These are phyloP conservation scores for Neotoma lepida DNA, from an alignment of 2,113 vertebrate genomes.

Conservation along the genomic window DNA sequence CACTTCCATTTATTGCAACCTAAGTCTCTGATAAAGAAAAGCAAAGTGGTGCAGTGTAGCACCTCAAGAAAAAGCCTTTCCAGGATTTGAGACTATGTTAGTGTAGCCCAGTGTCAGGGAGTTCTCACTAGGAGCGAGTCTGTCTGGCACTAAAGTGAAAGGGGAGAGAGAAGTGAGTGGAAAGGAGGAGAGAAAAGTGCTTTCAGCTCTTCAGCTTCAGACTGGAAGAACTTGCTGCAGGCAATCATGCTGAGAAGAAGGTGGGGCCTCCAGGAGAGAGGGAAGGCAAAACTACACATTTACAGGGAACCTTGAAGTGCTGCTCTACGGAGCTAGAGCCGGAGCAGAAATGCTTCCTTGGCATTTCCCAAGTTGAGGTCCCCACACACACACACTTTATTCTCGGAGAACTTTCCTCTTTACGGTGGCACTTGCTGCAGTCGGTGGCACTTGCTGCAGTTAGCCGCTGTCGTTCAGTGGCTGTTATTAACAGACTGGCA, in stretches of 20 bases:
- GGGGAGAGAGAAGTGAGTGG: background rate
- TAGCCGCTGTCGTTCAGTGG: background rate
- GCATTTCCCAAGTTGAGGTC: background rate
- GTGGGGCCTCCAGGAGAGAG: constrained; percentile 1
- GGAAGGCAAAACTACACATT: background rate
- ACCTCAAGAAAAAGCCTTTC: background rate
- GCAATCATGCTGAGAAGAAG: constrained; percentile 5
- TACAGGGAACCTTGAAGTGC: background rate
- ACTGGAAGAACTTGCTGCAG: background rate
- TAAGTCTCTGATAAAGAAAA: background rate
- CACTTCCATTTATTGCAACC: constrained; percentile 36
- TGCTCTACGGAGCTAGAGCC: background rate
- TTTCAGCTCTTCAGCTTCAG: background rate
- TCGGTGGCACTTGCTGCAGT: constrained; percentile 48
- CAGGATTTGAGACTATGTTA: background rate
- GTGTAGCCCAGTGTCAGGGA: background rate
- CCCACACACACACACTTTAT: background rate
- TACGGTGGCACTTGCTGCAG: constrained; percentile 19
- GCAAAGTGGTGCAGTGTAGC: background rate
- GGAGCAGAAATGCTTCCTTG: background rate
- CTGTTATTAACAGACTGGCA: constrained; percentile 63
- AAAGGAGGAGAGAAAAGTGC: background rate
- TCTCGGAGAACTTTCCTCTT: constrained; percentile 43
- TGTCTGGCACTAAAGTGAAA: constrained; percentile 12
- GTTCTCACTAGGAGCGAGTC: constrained; percentile 23